phyloP scores from a whole-genome alignment of 1,140 invertebrate genomes.

The Conus ventricosus region DNA sequence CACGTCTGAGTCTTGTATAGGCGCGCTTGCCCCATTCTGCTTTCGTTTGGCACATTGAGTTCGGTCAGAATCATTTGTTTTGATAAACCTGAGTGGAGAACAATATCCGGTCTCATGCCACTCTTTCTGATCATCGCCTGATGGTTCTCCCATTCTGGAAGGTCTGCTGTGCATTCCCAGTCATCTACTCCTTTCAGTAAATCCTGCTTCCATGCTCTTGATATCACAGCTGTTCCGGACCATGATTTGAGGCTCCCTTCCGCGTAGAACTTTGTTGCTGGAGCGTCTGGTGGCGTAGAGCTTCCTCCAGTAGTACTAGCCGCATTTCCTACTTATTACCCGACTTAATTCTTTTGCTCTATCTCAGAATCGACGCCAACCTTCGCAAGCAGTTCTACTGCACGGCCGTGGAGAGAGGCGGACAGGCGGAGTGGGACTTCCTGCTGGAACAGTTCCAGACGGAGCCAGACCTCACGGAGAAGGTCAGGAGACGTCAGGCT shows the following conservation, averaged over 20 bases:
- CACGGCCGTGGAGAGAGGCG: conserved; percentile 83
- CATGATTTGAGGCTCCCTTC: no score
- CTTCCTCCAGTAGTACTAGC: no score
- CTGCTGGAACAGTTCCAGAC: conserved; percentile 84
- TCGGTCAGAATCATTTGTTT: no score
- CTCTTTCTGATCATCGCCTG: no score
- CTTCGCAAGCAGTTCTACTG: conserved; percentile 83
- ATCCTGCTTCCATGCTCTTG: background rate
- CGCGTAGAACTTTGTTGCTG: no score
- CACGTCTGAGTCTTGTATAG: no score
- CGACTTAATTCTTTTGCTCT: background rate
- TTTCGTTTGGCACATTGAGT: no score
- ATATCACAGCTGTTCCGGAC: background rate
- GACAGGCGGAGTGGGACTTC: conserved; percentile 83
- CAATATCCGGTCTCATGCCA: no score
- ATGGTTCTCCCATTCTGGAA: no score
- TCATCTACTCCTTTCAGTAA: background rate
- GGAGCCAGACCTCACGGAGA: conserved; percentile 75
- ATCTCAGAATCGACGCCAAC: conserved; percentile 84
- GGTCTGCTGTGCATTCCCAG: background rate
- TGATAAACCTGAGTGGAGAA: no score
- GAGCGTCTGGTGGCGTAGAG: no score
- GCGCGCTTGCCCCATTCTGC: no score
- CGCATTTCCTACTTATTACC: background rate
- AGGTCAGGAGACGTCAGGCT: conserved; percentile 79